These are phyloP conservation scores for Zaprionus tsacasi DNA, from an alignment of 1,140 invertebrate species.

Conservation along the genomic window DNA sequence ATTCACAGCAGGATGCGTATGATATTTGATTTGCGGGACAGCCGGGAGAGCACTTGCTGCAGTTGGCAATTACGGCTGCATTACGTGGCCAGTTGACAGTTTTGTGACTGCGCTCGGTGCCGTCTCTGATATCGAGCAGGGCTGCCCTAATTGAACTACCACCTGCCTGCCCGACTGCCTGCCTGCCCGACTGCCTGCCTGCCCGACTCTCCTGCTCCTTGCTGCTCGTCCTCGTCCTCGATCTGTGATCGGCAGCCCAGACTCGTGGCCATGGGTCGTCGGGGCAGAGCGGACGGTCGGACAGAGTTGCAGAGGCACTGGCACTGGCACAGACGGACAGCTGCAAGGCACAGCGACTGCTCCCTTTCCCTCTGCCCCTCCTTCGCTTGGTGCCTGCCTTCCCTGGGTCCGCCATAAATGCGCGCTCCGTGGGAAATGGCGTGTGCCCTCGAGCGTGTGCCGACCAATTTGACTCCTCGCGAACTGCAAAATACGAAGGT, in stretches of 20 bases:
- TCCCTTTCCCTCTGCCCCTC: neutral
- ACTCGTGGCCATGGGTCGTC: conserved; percentile 36
- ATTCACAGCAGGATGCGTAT: conserved; percentile 63
- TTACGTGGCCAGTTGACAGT: conserved; percentile 72
- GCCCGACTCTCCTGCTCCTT: neutral
- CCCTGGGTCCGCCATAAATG: conserved; percentile 68
- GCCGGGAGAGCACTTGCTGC: conserved; percentile 61
- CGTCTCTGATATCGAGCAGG: conserved; percentile 52
- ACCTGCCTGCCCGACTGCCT: neutral
- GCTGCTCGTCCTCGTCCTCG: conserved; percentile 1
- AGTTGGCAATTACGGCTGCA: conserved; percentile 74
- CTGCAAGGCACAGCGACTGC: conserved; percentile 11
- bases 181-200: neutral
- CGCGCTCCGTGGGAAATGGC: conserved; percentile 84
- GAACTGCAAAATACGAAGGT: conserved; percentile 83
- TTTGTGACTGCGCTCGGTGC: conserved; percentile 47
- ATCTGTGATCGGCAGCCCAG: conserved; percentile 13
- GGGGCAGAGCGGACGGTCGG: conserved; percentile 25
- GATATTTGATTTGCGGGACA: conserved; percentile 80
- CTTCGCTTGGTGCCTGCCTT: neutral
- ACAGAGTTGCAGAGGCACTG: neutral
- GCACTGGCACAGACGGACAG: neutral
- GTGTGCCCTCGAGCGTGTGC: conserved; percentile 85
- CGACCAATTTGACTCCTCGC: conserved; percentile 84
- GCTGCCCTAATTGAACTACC: conserved; percentile 62